Conservation (phyloP, 2,888 invertebrate species). For the Tenthredo scrophulariae region DNA sequence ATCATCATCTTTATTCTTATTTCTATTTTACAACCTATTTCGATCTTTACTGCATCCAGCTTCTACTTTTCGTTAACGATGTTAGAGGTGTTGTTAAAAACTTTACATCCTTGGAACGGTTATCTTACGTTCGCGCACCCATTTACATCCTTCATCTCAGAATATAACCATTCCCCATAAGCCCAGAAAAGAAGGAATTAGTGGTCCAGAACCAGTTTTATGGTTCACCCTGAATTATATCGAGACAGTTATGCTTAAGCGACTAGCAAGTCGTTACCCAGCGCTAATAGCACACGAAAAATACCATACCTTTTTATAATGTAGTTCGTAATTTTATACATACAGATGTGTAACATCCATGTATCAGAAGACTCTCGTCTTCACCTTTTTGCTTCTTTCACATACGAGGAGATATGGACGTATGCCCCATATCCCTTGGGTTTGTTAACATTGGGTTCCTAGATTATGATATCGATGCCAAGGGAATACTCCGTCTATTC, state of each 20-base stretch:
- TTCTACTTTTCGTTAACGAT: not conserved
- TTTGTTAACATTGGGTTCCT: not conserved
- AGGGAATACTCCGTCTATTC: conserved; percentile 6
- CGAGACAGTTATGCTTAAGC: conserved; percentile 41
- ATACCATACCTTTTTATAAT: not conserved
- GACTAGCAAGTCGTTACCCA: conserved; percentile 26
- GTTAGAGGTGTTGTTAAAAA: conserved; percentile 3
- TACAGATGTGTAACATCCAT: not conserved
- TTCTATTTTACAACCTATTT: conserved; percentile 8
- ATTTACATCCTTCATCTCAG: conserved; percentile 6
- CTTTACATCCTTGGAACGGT: conserved; percentile 12
- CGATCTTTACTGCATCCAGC: not conserved
- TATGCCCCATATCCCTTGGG: not conserved
- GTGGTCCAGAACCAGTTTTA: conserved; percentile 24
- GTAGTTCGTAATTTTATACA: not conserved
- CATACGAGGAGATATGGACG: not conserved
- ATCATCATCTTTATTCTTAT: not conserved
- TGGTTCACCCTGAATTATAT: conserved; percentile 38
- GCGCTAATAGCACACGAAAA: conserved; percentile 24
- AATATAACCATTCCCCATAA: not conserved
- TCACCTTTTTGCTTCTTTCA: not conserved
- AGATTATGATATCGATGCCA: not conserved
- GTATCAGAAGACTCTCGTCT: not conserved
- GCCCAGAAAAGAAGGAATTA: conserved; percentile 26
- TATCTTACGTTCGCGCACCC: not conserved